Percentiles rank a stretch among this genome's conserved stretches.
phyloP scores from a whole-genome alignment of 2,888 invertebrate species.

The Chrysolina haemoptera region DNA sequence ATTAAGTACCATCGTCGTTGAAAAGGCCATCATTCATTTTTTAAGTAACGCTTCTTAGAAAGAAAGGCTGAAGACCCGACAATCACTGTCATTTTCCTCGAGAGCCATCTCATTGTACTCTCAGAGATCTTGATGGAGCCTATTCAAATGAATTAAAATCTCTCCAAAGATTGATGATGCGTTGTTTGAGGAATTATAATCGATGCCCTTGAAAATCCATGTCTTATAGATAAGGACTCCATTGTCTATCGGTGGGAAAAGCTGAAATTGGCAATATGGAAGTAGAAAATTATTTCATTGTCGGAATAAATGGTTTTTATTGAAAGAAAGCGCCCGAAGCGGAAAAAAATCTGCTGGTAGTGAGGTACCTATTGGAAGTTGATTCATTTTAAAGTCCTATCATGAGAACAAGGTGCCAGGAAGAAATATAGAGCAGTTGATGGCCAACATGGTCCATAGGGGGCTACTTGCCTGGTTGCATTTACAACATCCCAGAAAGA shows the following conservation, averaged over 20 bases:
- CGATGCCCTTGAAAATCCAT: slow-evolving; percentile 16
- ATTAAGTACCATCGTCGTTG: slow-evolving; percentile 3
- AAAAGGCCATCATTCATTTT: slow-evolving; percentile 21
- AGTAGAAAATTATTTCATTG: too few relatives aligned
- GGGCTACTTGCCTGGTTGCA: too few relatives aligned
- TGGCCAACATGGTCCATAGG: too few relatives aligned
- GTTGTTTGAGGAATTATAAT: slow-evolving; percentile 15
- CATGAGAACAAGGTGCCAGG: too few relatives aligned
- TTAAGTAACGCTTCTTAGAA: slow-evolving; percentile 16
- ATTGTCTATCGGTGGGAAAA: not conserved
- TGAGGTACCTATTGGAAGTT: too few relatives aligned
- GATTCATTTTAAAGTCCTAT: too few relatives aligned
- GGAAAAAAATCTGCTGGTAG: too few relatives aligned
- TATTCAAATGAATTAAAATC: slow-evolving; percentile 14
- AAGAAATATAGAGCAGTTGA: too few relatives aligned
- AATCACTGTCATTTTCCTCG: slow-evolving; percentile 22
- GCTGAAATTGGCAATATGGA: too few relatives aligned
- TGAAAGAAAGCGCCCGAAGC: too few relatives aligned
- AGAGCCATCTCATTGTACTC: slow-evolving; percentile 20
- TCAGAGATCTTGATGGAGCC: slow-evolving; percentile 19
- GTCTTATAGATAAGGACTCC: slow-evolving; percentile 12
- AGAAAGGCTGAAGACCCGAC: slow-evolving; percentile 16
- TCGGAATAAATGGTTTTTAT: too few relatives aligned
- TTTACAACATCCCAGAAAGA: too few relatives aligned
- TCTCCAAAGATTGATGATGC: slow-evolving; percentile 19